Evolutionary conservation across 2,113 vertebrate species (phyloP), one percentile per base, ranked within the genome.

Genomic region (Recurvirostra avosetta): DNA sequence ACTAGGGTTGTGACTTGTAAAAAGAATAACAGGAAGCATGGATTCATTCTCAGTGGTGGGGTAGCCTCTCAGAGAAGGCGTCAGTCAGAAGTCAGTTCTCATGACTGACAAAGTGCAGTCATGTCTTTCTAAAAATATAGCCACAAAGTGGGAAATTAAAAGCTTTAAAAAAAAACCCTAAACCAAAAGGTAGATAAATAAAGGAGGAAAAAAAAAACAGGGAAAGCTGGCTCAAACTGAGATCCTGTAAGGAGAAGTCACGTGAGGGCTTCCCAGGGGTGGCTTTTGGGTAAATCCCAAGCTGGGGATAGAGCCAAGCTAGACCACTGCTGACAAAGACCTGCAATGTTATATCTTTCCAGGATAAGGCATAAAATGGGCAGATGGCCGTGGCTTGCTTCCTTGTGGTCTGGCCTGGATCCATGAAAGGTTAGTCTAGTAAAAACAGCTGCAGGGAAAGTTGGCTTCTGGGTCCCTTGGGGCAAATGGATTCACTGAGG

Each of bases 371-470:
- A 80, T 73, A 76, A 92, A 95, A 77, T 41, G 58, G 86, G 79
- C 91, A 92, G 71, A 92, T 59, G 53, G 34, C 36, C 5, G 9
- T 83, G 71, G 40, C 66, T 92, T 93, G 43, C 45, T 90, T 95
- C 71, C 43, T 21, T 93, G 88, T 94, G 82, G 90, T 93, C 78
- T 94, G 94, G 91, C 75, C 49, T 86, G 18, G 11, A 34, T 90
- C 75, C 75, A 62, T 53, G 17, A 71, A 95, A 94, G 59, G 79
- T 95, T 95, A 91, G 50, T 72, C 34, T 86, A 8, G 0, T 70
- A 47, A 80, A 94, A 92, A 91, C 83, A 95, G 58, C 75, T 94
- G 75, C 55, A 80, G 72, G 6, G 25, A 77, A 80, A 88, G n/a
- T 15, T 77, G 55, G 22, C 50, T 76, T 91, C 67, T 84, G 36